Percentiles rank a stretch among this genome's conserved stretches.
These are phyloP conservation scores for Sminthurides bifidus DNA, from an alignment of 1,140 invertebrate species.

Conservation along the genomic window DNA sequence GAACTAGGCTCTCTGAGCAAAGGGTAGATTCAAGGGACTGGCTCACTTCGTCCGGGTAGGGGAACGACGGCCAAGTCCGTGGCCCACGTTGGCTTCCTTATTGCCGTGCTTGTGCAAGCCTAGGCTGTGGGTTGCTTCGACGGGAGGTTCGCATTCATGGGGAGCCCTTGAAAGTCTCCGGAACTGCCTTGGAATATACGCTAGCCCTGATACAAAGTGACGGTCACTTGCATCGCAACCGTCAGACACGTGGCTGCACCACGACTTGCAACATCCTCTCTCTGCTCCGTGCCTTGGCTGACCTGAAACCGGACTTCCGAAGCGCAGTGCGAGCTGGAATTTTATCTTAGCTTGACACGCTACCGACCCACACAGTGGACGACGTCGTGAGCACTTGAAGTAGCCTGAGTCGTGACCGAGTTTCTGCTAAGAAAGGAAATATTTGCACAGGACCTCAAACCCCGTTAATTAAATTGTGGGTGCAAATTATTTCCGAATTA, in stretches of 20 bases:
- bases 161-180: slow-evolving; percentile 21
- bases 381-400: too few relatives aligned
- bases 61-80: too few relatives aligned
- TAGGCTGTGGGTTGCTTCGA: not conserved
- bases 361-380: too few relatives aligned
- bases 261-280: slow-evolving; percentile 25
- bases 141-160: slow-evolving; percentile 5
- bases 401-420: not conserved
- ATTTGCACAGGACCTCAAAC: too few relatives aligned
- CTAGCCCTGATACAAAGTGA: too few relatives aligned
- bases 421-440: not conserved
- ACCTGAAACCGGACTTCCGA: not conserved
- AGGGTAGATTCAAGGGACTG: too few relatives aligned
- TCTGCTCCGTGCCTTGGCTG: slow-evolving; percentile 21
- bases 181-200: too few relatives aligned
- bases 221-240: slow-evolving; percentile 30
- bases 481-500: not conserved
- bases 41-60: too few relatives aligned
- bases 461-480: not conserved
- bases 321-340: not conserved
- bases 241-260: slow-evolving; percentile 30
- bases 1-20: too few relatives aligned
- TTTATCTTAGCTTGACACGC: not conserved
- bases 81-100: too few relatives aligned
- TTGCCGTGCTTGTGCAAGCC: too few relatives aligned